Conservation (phyloP, 2,888 invertebrate species). For the Eretmocerus hayati region DNA sequence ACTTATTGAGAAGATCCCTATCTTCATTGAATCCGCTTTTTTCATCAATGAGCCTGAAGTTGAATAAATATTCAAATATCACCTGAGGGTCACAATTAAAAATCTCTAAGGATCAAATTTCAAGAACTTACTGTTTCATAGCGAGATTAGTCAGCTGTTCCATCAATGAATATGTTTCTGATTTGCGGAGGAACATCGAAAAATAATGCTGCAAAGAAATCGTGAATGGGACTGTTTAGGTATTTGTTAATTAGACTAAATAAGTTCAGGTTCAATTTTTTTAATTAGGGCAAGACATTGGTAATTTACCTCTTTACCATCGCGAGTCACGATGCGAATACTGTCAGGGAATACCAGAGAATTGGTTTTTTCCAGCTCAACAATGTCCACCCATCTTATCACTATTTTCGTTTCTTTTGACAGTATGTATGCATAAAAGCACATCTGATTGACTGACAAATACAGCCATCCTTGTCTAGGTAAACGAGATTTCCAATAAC, state of each 20-base stretch:
- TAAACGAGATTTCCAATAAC: slow-evolving; percentile 87
- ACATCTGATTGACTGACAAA: slow-evolving; percentile 91
- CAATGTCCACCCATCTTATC: slow-evolving; percentile 86
- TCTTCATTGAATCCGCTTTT: slow-evolving; percentile 88
- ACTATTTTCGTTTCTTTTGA: slow-evolving; percentile 83
- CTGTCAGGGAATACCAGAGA: slow-evolving; percentile 77
- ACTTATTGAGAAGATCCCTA: slow-evolving; percentile 72
- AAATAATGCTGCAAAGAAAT: slow-evolving; percentile 69
- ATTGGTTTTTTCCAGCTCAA: slow-evolving; percentile 69
- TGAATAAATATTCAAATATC: slow-evolving; percentile 20
- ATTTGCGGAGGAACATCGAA: slow-evolving; percentile 81
- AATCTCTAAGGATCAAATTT: no score
- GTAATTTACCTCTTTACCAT: slow-evolving; percentile 58
- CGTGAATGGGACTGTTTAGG: no score
- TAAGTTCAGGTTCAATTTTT: no score
- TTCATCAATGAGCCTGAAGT: slow-evolving; percentile 78
- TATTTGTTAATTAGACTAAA: no score
- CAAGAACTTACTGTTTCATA: slow-evolving; percentile 70
- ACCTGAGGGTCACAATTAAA: no score
- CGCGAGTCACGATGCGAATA: slow-evolving; percentile 77
- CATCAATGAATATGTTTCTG: slow-evolving; percentile 86
- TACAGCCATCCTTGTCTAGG: slow-evolving; percentile 97
- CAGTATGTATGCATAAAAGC: slow-evolving; percentile 92
- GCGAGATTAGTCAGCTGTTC: slow-evolving; percentile 94
- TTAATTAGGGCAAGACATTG: no score